phyloP scores from a whole-genome alignment of 2,888 invertebrate genomes.

The Agelastica alni region DNA sequence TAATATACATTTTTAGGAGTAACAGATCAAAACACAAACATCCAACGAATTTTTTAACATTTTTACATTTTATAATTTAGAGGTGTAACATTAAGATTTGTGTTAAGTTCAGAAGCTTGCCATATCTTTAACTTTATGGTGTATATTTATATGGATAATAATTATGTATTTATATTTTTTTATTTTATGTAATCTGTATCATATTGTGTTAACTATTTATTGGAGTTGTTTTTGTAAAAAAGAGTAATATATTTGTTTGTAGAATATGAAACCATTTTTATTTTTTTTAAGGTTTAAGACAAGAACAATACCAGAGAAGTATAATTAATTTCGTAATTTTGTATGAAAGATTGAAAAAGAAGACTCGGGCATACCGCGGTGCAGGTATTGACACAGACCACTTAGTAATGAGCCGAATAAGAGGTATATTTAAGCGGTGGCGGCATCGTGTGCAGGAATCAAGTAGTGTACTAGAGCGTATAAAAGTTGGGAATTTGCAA shows the following conservation, averaged over 20 bases:
- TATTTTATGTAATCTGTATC: constrained; percentile 5
- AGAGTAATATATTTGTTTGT: constrained; percentile 35
- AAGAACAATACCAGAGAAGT: not conserved
- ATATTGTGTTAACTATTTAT: constrained; percentile 27
- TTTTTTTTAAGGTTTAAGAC: constrained; percentile 1
- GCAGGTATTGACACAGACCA: no score
- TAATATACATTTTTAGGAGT: no score
- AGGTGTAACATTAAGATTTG: no score
- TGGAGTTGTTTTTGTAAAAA: constrained; percentile 27
- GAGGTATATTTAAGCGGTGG: not conserved
- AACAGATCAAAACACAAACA: no score
- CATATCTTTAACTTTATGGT: constrained; percentile 11
- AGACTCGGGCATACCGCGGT: no score
- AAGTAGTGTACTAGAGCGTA: not conserved
- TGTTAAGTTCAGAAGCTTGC: constrained; percentile 12
- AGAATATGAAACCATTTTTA: constrained; percentile 7
- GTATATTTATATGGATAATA: constrained; percentile 5
- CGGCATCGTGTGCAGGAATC: not conserved
- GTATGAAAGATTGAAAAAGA: not conserved
- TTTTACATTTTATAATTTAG: no score
- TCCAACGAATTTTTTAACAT: no score
- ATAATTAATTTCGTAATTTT: not conserved
- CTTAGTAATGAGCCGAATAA: not conserved
- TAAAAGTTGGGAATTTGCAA: no score
- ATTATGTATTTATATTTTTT: no score